Percentiles rank a stretch among this genome's conserved stretches.
Evolutionary conservation across 2,113 vertebrate genomes (phyloP).

Genomic region (Sinosuthora webbiana): DNA sequence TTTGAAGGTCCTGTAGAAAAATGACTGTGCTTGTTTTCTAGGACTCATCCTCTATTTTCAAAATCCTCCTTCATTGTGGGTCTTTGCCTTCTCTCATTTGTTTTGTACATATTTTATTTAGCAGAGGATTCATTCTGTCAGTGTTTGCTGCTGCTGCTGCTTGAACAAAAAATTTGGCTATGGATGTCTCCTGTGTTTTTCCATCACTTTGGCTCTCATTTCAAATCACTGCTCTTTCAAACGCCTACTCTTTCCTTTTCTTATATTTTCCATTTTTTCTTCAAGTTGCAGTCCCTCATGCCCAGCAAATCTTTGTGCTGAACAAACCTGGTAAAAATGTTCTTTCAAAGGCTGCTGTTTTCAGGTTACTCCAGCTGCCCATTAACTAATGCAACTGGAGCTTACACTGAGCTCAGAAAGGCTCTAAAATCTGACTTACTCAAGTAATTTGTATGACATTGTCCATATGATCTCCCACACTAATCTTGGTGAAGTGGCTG

Average conservation of each 20-base stretch:
- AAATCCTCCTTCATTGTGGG: background rate
- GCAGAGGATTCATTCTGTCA: background rate
- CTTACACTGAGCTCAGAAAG: background rate
- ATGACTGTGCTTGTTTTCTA: background rate
- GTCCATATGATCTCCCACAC: background rate
- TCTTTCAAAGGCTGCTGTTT: background rate
- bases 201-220: background rate
- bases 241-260: background rate
- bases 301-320: background rate
- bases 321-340: background rate
- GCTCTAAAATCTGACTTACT: background rate
- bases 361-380: background rate
- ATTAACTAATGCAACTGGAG: background rate
- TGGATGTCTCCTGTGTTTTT: background rate
- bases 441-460: background rate
- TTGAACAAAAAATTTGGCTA: background rate
- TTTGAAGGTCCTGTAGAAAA: background rate
- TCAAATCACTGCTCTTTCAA: background rate
- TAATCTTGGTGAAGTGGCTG: background rate
- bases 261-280: background rate
- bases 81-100: background rate
- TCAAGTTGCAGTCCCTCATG: background rate
- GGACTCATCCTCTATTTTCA: background rate
- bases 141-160: background rate
- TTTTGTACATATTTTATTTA: background rate